Conservation (phyloP, 2,888 invertebrate genomes). For the Yponomeuta cagnagella region DNA sequence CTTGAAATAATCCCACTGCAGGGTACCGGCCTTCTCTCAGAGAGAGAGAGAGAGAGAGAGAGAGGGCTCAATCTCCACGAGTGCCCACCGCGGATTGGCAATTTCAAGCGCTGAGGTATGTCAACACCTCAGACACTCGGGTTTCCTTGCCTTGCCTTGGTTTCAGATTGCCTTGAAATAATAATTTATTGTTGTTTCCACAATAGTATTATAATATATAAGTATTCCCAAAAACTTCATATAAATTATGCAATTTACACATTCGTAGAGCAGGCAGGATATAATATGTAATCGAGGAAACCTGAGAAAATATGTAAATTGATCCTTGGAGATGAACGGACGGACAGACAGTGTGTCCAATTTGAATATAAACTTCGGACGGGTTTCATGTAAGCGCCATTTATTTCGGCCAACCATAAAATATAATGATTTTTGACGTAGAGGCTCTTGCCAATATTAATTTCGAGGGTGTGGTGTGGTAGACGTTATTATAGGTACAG, state of each 20-base stretch:
- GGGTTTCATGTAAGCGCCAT: conserved; percentile 66
- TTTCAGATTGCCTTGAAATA: too few relatives aligned
- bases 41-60: too few relatives aligned
- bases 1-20: too few relatives aligned
- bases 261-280: conserved; percentile 39
- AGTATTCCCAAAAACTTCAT: neutral
- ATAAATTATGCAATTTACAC: neutral
- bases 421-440: conserved; percentile 74
- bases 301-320: conserved; percentile 75
- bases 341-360: conserved; percentile 61
- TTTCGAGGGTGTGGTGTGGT: conserved; percentile 50
- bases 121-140: too few relatives aligned
- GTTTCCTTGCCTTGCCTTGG: too few relatives aligned
- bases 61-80: too few relatives aligned
- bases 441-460: conserved; percentile 59
- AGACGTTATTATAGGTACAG: conserved; percentile 34
- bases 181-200: too few relatives aligned
- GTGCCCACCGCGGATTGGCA: too few relatives aligned
- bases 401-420: conserved; percentile 71
- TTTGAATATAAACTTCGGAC: conserved; percentile 73
- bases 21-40: too few relatives aligned
- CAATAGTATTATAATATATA: too few relatives aligned
- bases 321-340: conserved; percentile 71
- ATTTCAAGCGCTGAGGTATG: too few relatives aligned
- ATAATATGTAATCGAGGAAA: conserved; percentile 60